Evolutionary conservation across 1,140 invertebrate species (phyloP).

Genomic region (Zaprionus lachaisei): DNA sequence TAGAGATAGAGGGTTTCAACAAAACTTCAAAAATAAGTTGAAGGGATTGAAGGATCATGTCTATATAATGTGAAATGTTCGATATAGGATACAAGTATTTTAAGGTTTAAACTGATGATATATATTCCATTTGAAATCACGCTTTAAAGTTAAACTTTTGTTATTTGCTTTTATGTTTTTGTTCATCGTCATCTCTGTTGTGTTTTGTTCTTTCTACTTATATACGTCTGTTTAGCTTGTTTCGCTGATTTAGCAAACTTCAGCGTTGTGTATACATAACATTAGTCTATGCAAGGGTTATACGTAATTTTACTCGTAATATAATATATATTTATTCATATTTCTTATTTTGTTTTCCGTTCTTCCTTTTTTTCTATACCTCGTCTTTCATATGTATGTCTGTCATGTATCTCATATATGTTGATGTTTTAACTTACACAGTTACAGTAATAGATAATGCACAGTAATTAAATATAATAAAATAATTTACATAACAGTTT

Average conservation of each 20-base stretch:
- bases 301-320: slow-evolving; percentile 65
- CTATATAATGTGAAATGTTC: slow-evolving; percentile 54
- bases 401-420: slow-evolving; percentile 54
- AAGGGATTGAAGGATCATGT: slow-evolving; percentile 21
- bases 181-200: slow-evolving; percentile 27
- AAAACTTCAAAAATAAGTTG: slow-evolving; percentile 22
- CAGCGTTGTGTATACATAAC: slow-evolving; percentile 67
- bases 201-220: slow-evolving; percentile 62
- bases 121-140: slow-evolving; percentile 83
- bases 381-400: slow-evolving; percentile 62
- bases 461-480: slow-evolving; percentile 74
- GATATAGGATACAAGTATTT: slow-evolving; percentile 58
- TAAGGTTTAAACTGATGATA: slow-evolving; percentile 77
- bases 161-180: slow-evolving; percentile 79
- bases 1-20: slow-evolving; percentile 24
- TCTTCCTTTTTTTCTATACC: slow-evolving; percentile 25
- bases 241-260: slow-evolving; percentile 38
- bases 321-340: slow-evolving; percentile 64
- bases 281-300: slow-evolving; percentile 77
- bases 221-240: slow-evolving; percentile 52
- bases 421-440: slow-evolving; percentile 69
- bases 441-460: slow-evolving; percentile 65
- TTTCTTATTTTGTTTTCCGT: slow-evolving; percentile 39
- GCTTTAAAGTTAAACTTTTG: slow-evolving; percentile 82
- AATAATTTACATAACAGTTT: slow-evolving; percentile 83